phyloP scores from a whole-genome alignment of 2,888 invertebrate genomes.

The Podotricha telesiphe region DNA sequence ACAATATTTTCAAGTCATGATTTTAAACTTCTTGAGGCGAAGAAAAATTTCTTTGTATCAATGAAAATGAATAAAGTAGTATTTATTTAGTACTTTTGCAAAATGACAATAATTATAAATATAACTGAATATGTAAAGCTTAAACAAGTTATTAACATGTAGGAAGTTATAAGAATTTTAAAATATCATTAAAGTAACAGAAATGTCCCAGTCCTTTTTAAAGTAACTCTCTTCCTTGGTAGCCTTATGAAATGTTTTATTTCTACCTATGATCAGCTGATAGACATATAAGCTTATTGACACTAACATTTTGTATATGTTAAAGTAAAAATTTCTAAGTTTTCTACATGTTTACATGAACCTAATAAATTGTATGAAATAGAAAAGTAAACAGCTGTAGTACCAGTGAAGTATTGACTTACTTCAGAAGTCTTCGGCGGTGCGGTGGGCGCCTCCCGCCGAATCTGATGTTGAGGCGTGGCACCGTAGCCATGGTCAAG shows the following conservation, averaged over 20 bases:
- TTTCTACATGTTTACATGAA: neutral
- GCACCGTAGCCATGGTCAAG: conserved; percentile 94
- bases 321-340: neutral
- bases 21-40: neutral
- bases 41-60: neutral
- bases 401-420: conserved; percentile 49
- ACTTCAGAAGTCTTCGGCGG: conserved; percentile 84
- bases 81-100: neutral
- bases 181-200: neutral
- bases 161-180: neutral
- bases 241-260: neutral
- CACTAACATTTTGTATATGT: neutral
- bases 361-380: neutral
- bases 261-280: conserved; percentile 41
- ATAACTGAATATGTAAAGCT: neutral
- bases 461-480: conserved; percentile 88
- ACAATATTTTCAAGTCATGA: conserved; percentile 9
- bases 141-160: neutral
- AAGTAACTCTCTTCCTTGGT: neutral
- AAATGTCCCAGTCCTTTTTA: neutral
- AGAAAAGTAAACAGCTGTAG: neutral
- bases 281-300: conserved; percentile 25
- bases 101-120: neutral
- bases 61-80: neutral
- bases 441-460: conserved; percentile 81